Base-by-base conservation (phyloP, 2,797 vertebrate species). In the Aeoliscus strigatus region DNA sequence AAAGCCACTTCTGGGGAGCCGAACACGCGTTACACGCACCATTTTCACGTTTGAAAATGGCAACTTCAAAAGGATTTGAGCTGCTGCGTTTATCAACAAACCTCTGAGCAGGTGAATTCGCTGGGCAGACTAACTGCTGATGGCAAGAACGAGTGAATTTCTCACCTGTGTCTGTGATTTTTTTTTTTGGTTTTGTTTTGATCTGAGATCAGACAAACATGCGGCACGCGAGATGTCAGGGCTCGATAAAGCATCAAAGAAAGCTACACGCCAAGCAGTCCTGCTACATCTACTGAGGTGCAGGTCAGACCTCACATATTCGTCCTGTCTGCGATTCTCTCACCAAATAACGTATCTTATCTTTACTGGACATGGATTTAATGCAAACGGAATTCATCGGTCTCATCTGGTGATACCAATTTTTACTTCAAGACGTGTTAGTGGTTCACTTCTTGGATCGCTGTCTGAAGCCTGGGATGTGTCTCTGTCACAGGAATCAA, bases 171-270 rank as follows among this genome's bases (percentile, higher is more conserved):
- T 67, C 62, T 79, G 67, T 77, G 79, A 81, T 81, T 81, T 70
- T 71, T 52, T 23, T 33, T 57, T 51, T 75, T 78, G 24, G 49
- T 57, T 51, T 75, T 78, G 24, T 49, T 77, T 82, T 80, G 77
- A 84, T 84, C 79, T 65, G 73, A 79, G 80, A 80, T 86, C 77
- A 82, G 60, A 82, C 79, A 76, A 55, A 73, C 57, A 47, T 42
- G 45, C 26, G n/a, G 65, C 59, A 63, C 60, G 53, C 51, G 62
- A 75, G 66, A 78, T 71, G 77, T 79, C 73, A 63, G 57, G 48
- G 66, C 75, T 58, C 74, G 77, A 83, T 84, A 66, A 57, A 52
- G 73, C 76, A 68, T 79, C 72, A 81, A 76, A 82, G 74, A 59
- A 46, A 63, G 55, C 37, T 13, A 51, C 62, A 36, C 48, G 51